These are phyloP conservation scores for Recurvirostra avosetta DNA, from an alignment of 2,113 vertebrate genomes.

Conservation along the genomic window DNA sequence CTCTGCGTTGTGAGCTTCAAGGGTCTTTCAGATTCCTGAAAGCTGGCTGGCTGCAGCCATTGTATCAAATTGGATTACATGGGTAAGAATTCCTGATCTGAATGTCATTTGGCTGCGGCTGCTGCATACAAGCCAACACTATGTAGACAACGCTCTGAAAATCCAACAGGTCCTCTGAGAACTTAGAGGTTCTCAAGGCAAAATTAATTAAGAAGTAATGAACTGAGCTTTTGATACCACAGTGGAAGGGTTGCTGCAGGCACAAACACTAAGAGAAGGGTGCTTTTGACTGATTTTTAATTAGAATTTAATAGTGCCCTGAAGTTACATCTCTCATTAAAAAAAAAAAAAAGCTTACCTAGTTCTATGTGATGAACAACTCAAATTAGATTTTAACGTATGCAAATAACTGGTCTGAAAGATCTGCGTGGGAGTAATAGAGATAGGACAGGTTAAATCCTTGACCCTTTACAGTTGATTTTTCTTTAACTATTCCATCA, in stretches of 20 bases:
- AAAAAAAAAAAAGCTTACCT: neutral
- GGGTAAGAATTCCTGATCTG: neutral
- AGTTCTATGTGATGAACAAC: slow-evolving; percentile 18
- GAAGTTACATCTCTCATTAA: slow-evolving; percentile 43
- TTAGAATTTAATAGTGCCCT: slow-evolving; percentile 65
- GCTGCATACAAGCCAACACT: neutral
- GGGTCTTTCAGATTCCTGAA: neutral
- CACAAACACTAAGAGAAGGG: slow-evolving; percentile 36
- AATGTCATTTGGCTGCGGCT: neutral
- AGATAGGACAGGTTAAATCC: slow-evolving; percentile 7
- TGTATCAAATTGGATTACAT: slow-evolving; percentile 47
- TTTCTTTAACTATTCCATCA: slow-evolving; percentile 33
- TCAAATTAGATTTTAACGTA: slow-evolving; percentile 54
- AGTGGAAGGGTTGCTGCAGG: slow-evolving; percentile 48
- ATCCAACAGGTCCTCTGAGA: slow-evolving; percentile 46
- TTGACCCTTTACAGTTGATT: slow-evolving; percentile 28
- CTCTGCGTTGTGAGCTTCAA: neutral
- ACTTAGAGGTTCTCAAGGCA: slow-evolving; percentile 43
- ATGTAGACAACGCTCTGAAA: neutral
- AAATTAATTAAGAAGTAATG: slow-evolving; percentile 70
- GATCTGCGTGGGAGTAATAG: neutral
- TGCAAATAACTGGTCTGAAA: slow-evolving; percentile 27
- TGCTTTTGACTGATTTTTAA: slow-evolving; percentile 62
- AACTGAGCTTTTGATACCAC: slow-evolving; percentile 36
- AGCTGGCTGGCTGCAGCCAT: neutral